These are phyloP conservation scores for Perizoma flavofasciatum DNA, from an alignment of 2,888 invertebrate genomes.

Conservation along the genomic window DNA sequence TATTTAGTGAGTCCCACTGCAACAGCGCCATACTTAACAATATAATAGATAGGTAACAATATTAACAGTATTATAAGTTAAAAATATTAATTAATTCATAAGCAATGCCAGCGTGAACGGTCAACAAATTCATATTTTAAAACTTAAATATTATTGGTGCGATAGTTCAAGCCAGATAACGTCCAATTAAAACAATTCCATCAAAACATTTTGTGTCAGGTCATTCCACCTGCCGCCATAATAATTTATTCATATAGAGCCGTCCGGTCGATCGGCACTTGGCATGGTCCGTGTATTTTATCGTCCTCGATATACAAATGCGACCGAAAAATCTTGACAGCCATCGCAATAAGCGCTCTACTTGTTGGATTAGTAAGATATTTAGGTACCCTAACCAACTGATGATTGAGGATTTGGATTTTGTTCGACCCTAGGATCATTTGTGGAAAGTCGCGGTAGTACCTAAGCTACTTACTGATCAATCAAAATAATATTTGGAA, in stretches of 20 bases:
- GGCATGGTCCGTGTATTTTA: slow-evolving; percentile 46
- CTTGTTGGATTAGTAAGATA: not conserved
- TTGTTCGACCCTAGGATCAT: too few relatives aligned
- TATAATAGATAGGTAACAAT: too few relatives aligned
- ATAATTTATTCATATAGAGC: slow-evolving; percentile 81
- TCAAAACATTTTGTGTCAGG: slow-evolving; percentile 83
- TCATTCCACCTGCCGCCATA: slow-evolving; percentile 80
- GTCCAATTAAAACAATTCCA: slow-evolving; percentile 84
- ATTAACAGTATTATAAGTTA: too few relatives aligned
- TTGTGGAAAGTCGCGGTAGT: too few relatives aligned
- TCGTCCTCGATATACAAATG: slow-evolving; percentile 32
- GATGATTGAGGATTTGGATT: too few relatives aligned
- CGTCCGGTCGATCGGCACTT: slow-evolving; percentile 50
- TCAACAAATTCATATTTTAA: slow-evolving; percentile 75
- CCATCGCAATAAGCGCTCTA: not conserved
- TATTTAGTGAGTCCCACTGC: too few relatives aligned
- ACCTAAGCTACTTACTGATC: too few relatives aligned
- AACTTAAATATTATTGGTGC: slow-evolving; percentile 62
- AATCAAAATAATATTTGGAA: too few relatives aligned
- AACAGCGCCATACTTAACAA: too few relatives aligned
- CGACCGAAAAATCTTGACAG: slow-evolving; percentile 31
- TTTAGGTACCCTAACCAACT: too few relatives aligned
- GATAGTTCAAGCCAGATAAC: slow-evolving; percentile 74
- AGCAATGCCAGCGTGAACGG: slow-evolving; percentile 68
- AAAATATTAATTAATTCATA: too few relatives aligned